A percentile compares a stretch with the other conserved stretches of the same genome.
Evolutionary conservation across 2,797 vertebrate species (phyloP).

Genomic region (Manis crassicaudata): DNA sequence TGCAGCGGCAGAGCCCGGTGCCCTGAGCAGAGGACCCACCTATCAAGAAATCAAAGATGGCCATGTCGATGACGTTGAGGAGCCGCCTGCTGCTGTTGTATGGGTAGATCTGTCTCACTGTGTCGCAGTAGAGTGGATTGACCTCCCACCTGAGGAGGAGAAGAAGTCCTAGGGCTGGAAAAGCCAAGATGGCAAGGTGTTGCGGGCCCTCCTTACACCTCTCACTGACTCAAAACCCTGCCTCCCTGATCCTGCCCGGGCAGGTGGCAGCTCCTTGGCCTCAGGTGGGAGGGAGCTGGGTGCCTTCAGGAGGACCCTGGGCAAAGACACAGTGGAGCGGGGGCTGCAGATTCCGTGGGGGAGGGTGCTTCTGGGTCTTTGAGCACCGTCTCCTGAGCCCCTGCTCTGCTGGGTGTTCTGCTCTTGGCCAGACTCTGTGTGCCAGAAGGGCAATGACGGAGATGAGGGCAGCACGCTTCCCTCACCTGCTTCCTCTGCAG

Average conservation of each 20-base stretch:
- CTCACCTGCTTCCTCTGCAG: neutral
- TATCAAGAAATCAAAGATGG: conserved; percentile 96
- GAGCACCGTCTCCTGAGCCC: neutral
- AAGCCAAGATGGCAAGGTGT: neutral
- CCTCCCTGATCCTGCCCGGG: neutral
- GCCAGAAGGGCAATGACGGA: accelerated
- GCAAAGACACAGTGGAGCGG: accelerated
- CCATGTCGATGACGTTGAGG: conserved; percentile 97
- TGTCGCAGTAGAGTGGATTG: conserved; percentile 95
- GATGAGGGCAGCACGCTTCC: neutral
- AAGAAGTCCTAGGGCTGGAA: conserved; percentile 63
- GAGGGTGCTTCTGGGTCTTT: neutral
- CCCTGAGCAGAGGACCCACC: conserved; percentile 80
- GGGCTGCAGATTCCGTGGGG: accelerated
- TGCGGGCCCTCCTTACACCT: accelerated
- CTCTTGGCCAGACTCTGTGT: accelerated
- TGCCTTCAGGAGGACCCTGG: neutral
- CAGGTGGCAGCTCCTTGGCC: neutral
- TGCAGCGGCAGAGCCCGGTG: neutral
- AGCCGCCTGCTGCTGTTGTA: conserved; percentile 93
- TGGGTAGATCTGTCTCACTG: conserved; percentile 91
- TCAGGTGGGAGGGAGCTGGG: neutral
- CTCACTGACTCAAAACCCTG: accelerated
- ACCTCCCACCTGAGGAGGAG: conserved; percentile 92
- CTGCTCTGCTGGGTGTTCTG: neutral